Percentiles rank a stretch among this genome's conserved stretches.
Conservation (phyloP, 2,113 vertebrate species). For the Brienomyrus brachyistius region DNA sequence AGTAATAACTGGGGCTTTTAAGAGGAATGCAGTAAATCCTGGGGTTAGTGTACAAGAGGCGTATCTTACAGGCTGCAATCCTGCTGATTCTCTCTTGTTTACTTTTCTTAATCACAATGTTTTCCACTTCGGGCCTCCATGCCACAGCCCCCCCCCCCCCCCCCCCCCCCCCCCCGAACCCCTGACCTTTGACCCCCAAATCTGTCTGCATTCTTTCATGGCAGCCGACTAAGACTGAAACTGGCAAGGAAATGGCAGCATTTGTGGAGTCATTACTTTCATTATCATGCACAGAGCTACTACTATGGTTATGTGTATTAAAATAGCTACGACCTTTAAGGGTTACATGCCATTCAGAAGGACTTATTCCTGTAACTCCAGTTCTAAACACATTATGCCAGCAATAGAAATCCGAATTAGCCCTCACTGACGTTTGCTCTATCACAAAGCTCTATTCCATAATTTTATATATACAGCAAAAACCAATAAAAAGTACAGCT, state of each 20-base stretch:
- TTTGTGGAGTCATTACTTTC: neutral
- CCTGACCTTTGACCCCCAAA: neutral
- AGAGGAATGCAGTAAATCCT: constrained; percentile 18
- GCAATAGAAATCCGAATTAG: neutral
- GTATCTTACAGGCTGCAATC: neutral
- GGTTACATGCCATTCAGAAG: neutral
- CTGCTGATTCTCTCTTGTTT: neutral
- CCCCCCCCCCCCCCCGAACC: neutral
- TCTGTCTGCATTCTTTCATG: neutral
- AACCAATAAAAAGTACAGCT: neutral
- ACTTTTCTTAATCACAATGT: neutral
- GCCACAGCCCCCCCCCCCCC: neutral
- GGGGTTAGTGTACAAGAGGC: too few relatives aligned
- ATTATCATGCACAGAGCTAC: constrained; percentile 23
- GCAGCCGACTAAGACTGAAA: neutral
- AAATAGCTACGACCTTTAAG: constrained; percentile 25
- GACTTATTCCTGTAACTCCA: neutral
- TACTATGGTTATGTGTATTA: constrained; percentile 18
- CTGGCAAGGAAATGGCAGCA: neutral
- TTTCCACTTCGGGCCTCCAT: neutral
- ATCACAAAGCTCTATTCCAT: neutral
- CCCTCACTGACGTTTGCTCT: neutral
- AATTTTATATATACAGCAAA: neutral
- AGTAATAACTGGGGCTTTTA: constrained; percentile 36
- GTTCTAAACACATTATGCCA: neutral